phyloP scores from a whole-genome alignment of 2,888 invertebrate species.

The Lepidochitona cinerea region DNA sequence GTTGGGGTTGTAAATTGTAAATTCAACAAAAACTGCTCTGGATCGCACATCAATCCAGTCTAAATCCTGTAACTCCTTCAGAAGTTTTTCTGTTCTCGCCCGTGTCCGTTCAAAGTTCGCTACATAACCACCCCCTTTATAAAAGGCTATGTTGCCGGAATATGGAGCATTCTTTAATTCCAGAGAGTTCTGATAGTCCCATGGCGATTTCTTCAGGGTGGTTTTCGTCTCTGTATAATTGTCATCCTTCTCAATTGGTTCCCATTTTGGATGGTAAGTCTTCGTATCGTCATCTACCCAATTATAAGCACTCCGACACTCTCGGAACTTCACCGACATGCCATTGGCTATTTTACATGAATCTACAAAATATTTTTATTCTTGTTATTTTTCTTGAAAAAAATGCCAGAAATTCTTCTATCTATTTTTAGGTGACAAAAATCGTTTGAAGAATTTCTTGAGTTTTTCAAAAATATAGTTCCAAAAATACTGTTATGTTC shows the following conservation, averaged over 20 bases:
- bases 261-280: constrained; percentile 63
- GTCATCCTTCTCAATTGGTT: constrained; percentile 34
- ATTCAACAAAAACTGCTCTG: constrained; percentile 73
- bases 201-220: constrained; percentile 51
- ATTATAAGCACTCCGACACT: constrained; percentile 67
- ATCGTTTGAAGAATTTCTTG: too few species aligned
- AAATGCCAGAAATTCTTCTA: too few species aligned
- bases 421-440: too few species aligned
- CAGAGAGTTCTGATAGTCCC: constrained; percentile 68
- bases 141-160: constrained; percentile 68
- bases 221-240: constrained; percentile 21
- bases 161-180: constrained; percentile 71
- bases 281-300: constrained; percentile 69
- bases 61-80: constrained; percentile 63
- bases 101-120: constrained; percentile 59
- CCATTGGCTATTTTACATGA: constrained; percentile 56
- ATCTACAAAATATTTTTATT: constrained; percentile 49
- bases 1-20: constrained; percentile 73
- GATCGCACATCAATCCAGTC: constrained; percentile 73
- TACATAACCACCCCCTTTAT: constrained; percentile 69
- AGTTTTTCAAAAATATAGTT: too few species aligned
- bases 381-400: too few species aligned
- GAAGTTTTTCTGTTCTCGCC: constrained; percentile 53
- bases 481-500: too few species aligned
- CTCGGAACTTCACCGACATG: constrained; percentile 52